These are phyloP conservation scores for Danaus chrysippus DNA, from an alignment of 2,888 invertebrate species.

Conservation along the genomic window DNA sequence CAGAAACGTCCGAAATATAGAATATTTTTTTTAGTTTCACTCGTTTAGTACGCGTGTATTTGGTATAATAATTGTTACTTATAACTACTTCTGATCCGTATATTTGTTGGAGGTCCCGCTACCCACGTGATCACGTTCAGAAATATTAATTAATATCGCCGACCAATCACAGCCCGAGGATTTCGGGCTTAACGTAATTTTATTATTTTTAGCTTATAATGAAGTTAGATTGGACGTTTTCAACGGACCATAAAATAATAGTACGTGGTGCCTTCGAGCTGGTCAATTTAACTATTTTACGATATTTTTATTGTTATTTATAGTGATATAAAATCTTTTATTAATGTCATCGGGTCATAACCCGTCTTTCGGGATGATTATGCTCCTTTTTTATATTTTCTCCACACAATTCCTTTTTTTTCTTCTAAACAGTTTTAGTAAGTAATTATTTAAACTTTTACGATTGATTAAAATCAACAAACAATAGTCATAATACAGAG, in stretches of 20 bases:
- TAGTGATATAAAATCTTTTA: conserved; percentile 69
- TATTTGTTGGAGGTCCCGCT: conserved; percentile 16
- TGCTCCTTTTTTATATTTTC: too few relatives aligned
- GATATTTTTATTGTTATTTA: conserved; percentile 77
- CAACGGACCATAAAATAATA: conserved; percentile 63
- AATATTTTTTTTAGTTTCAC: too few relatives aligned
- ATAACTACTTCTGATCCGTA: neutral
- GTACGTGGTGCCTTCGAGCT: conserved; percentile 70
- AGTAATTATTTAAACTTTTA: neutral
- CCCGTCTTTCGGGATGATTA: conserved; percentile 28
- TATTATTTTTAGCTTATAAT: conserved; percentile 70
- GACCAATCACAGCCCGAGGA: conserved; percentile 24
- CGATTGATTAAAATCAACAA: neutral
- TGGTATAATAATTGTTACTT: too few relatives aligned
- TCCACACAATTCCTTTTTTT: conserved; percentile 17
- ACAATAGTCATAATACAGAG: neutral
- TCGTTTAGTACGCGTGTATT: too few relatives aligned
- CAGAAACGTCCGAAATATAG: too few relatives aligned
- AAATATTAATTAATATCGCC: conserved; percentile 39
- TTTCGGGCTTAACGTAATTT: conserved; percentile 54
- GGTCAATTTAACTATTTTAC: conserved; percentile 73
- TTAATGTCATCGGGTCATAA: conserved; percentile 64
- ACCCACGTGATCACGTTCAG: conserved; percentile 37
- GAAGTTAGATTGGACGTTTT: conserved; percentile 72
- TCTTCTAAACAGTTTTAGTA: conserved; percentile 21